Conservation (phyloP, 2,113 vertebrate genomes). For the Nannospalax galili region DNA sequence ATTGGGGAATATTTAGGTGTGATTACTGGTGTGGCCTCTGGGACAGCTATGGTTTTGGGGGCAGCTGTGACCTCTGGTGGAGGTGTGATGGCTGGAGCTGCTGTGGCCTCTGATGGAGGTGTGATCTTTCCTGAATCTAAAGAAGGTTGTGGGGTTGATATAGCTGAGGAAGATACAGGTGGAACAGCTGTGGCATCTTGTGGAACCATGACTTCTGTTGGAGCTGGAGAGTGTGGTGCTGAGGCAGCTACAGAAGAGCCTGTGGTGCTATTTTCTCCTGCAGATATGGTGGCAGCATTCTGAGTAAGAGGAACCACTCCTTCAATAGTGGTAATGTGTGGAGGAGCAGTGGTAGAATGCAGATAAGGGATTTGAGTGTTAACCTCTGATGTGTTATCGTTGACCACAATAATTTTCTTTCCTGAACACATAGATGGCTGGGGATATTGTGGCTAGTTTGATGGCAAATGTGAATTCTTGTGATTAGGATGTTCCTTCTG, state of each 20-base stretch:
- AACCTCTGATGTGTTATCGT: not conserved
- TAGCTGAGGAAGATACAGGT: not conserved
- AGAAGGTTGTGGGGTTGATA: not conserved
- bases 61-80: not conserved
- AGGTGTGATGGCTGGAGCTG: not conserved
- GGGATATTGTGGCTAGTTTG: not conserved
- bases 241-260: not conserved
- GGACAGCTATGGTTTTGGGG: accelerated
- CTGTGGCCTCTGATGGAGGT: not conserved
- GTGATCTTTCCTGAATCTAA: not conserved
- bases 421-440: not conserved
- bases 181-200: not conserved
- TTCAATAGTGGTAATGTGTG: not conserved
- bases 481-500: accelerated
- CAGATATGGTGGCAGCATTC: not conserved
- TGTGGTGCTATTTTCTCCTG: no score
- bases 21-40: not conserved
- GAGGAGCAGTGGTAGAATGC: not conserved
- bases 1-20: not conserved
- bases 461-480: not conserved
- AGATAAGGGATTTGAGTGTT: not conserved
- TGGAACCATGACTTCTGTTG: not conserved
- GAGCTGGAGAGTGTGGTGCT: not conserved
- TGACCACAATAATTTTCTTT: not conserved
- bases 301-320: not conserved